These are phyloP conservation scores for Epizoanthus scotinus DNA, from an alignment of 92 coral and sea anemone species.

Conservation along the genomic window DNA sequence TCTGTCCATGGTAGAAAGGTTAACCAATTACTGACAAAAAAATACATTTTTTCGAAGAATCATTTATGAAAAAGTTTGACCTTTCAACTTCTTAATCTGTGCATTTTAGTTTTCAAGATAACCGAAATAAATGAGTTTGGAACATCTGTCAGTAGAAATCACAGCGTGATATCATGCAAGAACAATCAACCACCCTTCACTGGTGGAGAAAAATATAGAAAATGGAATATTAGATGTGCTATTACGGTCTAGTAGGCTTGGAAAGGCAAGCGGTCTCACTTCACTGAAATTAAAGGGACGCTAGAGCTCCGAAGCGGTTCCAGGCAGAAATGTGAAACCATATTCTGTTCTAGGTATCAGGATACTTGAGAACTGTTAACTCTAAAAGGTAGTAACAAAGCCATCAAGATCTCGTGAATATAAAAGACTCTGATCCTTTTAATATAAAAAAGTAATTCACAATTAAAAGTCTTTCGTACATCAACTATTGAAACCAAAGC, in stretches of 20 bases:
- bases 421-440: neutral
- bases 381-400: neutral
- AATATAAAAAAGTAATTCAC: neutral
- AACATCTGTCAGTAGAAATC: conserved; percentile 23
- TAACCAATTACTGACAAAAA: no score
- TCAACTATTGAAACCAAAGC: neutral
- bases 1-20: no score
- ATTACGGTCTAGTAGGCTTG: neutral
- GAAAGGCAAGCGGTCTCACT: conserved; percentile 4
- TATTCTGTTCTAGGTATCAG: neutral
- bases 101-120: neutral
- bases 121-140: neutral
- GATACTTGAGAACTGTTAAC: neutral
- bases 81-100: no score
- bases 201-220: neutral
- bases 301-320: neutral
- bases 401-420: neutral
- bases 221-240: conserved; percentile 8
- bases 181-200: conserved; percentile 13
- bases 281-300: conserved; percentile 6
- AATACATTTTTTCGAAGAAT: no score
- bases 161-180: neutral
- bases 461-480: conserved; percentile 3
- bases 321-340: neutral
- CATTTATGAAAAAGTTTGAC: no score